Percentiles rank a stretch among this genome's conserved stretches.
These are phyloP conservation scores for Endotricha flammealis DNA, from an alignment of 2,888 invertebrate genomes.

Conservation along the genomic window DNA sequence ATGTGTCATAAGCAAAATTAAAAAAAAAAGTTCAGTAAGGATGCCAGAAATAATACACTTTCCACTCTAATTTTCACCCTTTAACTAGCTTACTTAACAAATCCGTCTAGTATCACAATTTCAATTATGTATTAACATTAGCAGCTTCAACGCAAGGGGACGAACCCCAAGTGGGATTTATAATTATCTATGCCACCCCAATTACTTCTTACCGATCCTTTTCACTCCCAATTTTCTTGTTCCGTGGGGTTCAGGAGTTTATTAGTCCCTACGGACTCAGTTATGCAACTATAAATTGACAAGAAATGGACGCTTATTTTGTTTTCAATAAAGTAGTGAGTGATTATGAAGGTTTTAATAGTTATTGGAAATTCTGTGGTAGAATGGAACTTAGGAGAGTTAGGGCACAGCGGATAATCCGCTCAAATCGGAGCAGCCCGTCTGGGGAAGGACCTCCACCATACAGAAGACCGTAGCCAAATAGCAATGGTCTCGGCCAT, in stretches of 20 bases:
- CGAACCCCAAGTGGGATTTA: conserved; percentile 35
- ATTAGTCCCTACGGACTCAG: conserved; percentile 1
- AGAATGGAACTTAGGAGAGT: no score
- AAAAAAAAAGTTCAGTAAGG: conserved; percentile 13
- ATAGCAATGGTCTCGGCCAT: no score
- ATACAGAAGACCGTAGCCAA: no score
- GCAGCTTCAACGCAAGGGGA: conserved; percentile 30
- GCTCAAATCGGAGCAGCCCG: no score
- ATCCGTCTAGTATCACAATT: conserved; percentile 39
- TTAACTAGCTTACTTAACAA: conserved; percentile 40
- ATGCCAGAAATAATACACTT: conserved; percentile 18
- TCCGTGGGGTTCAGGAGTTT: conserved; percentile 5
- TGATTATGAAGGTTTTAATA: no score
- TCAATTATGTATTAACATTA: conserved; percentile 47
- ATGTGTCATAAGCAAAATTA: no score
- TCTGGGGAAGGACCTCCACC: no score
- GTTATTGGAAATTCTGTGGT: no score
- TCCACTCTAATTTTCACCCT: conserved; percentile 20
- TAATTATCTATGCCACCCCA: conserved; percentile 46
- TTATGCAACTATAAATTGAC: neutral
- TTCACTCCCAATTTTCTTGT: conserved; percentile 18
- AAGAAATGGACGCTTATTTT: neutral
- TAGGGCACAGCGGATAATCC: no score
- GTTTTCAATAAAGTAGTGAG: neutral
- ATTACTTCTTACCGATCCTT: conserved; percentile 34